Evolutionary conservation across 2,113 vertebrate species (phyloP), one percentile per base, ranked within the genome.

Genomic region (Nibea albiflora): DNA sequence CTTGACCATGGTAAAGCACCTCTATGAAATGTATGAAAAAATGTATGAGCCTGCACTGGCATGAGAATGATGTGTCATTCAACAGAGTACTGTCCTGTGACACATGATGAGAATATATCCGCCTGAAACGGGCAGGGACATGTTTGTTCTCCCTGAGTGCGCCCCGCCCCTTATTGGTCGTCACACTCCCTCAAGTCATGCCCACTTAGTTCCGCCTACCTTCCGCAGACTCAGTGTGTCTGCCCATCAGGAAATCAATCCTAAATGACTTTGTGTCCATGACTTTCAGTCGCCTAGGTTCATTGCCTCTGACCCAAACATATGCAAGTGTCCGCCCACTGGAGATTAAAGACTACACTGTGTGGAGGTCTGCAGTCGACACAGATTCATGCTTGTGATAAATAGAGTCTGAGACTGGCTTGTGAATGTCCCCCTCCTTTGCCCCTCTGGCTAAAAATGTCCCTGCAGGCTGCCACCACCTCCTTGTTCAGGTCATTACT

Each of bases 261-360:
- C 67, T 19, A 71, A 75, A 81, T 84, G 61, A 63, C 68, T 78
- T 31, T 6, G 26, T 61, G 80, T 84, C 80, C 66, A 20, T 84
- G 71, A 69, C 69, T 69, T 75, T 64, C 52, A 71, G 84, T 49
- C 26, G 39, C 50, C 60, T 9, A 26, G 76, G 88, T 83, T 73
- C 76, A 81, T n/a, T 81, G 69, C 62, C 62, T 69, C 66, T 63
- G 81, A 86, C 79, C 62, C 66, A 0, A 56, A 54, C 76, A 53
- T 69, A 65, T 31, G 73, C 53, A 80, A 53, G 70, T 76, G 79
- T 84, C 80, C 64, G 2, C 57, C 81, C 66, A 84, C 65, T 76
- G 24, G 17, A 74, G 52, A 87, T 81, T 85, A 76, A 85, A 78
- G 52, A 68, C 71, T 47, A 3, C 44, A 60, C 83, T 61, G 11